Evolutionary conservation across 2,888 invertebrate genomes (phyloP), one percentile per base, ranked within the genome.

Genomic region (Notodonta ziczac): DNA sequence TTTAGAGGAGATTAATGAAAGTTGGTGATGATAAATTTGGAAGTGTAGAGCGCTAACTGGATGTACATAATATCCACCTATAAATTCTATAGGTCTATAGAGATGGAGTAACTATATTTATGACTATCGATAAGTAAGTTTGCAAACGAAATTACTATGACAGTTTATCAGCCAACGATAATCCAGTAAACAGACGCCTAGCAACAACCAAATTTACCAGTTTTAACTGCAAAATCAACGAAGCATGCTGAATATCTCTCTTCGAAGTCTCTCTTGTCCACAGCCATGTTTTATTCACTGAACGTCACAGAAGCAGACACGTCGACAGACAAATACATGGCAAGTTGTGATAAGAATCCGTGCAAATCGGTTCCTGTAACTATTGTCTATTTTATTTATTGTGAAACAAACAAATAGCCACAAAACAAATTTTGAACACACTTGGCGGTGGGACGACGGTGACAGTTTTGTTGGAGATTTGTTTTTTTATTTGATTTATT

Each of bases 161-260:
- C 24, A 24, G 24, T 24, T 24, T 24, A 24, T 24, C 1, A 24
- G 24, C 24, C 24, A 24, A 24, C 2, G 24, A 24, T 24, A 24
- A 24, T 24, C 24, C 24, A 24, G 24, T 24, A 2, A 24, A 2
- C 24, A 24, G 24, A 24, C 24, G 24, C 24, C 24, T 24, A 24
- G 24, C 24, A 24, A 24, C 7, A 35, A 4, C 35, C 5, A 35
- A n/a, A 50, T 76, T 81, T 74, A 93, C 93, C 84, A 62, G 85
- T 89, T 87, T 93, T 93, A 5, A 92, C 59, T 40, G 86, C 89
- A 72, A 93, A 90, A 81, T 93, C 93, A 50, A 86, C 69, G 70
- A 92, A 91, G 68, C 93, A 93, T 61, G 90, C 87, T 24, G 84
- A 76, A 75, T 91, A 93, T 78, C 93, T 84, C 42, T 88, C 87